phyloP scores from a whole-genome alignment of 2,113 vertebrate genomes.

The Isichthys henryi region DNA sequence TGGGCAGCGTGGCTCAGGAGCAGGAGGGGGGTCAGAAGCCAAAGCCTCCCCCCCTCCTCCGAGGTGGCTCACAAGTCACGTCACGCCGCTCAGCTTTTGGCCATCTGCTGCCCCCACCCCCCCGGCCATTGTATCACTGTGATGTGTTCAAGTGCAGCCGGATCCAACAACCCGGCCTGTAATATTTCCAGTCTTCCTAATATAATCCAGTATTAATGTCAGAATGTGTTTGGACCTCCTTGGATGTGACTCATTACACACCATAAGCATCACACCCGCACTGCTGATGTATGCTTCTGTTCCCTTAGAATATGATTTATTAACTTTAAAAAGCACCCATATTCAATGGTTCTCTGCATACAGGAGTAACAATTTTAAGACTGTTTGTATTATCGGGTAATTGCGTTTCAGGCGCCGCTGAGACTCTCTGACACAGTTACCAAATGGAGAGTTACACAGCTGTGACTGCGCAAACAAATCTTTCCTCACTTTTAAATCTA shows the following conservation, averaged over 20 bases:
- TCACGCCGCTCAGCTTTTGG: neutral
- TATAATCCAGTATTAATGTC: neutral
- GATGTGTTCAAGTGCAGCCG: neutral
- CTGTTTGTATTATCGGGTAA: constrained; percentile 8
- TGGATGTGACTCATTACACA: neutral
- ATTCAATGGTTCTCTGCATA: constrained; percentile 23
- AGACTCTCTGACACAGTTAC: constrained; percentile 13
- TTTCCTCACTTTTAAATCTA: constrained; percentile 38
- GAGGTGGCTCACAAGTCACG: neutral
- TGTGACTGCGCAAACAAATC: constrained; percentile 34
- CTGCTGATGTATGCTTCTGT: neutral
- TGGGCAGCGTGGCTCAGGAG: neutral
- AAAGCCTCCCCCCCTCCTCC: neutral
- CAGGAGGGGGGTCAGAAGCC: neutral
- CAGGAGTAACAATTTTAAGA: constrained; percentile 10
- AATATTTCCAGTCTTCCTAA: neutral
- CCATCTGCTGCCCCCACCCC: neutral
- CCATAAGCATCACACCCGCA: neutral
- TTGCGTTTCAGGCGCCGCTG: constrained; percentile 8
- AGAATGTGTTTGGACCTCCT: neutral
- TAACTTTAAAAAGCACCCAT: neutral
- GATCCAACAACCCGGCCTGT: neutral
- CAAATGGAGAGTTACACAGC: constrained; percentile 24
- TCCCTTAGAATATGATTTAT: neutral
- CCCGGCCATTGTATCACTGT: neutral